A percentile compares a stretch with the other conserved stretches of the same genome.
phyloP scores from a whole-genome alignment of 1,140 invertebrate species.

The Carcinoscorpius rotundicauda region DNA sequence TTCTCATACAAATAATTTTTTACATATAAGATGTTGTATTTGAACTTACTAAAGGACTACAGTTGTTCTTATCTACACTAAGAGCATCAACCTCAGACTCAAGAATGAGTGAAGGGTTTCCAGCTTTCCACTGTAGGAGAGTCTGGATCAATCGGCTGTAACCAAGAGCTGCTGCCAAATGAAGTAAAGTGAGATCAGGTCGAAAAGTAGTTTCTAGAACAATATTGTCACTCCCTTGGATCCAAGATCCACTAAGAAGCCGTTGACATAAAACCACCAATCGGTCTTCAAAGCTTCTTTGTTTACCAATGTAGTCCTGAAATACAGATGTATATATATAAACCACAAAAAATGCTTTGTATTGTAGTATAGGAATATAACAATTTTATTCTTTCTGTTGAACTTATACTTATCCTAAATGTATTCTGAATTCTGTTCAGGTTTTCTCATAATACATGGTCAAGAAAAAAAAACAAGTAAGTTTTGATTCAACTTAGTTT shows the following conservation, averaged over 20 bases:
- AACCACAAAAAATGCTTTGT: no score
- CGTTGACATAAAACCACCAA: constrained; percentile 65
- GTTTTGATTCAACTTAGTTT: no score
- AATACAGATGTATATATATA: no score
- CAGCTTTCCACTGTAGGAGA: constrained; percentile 71
- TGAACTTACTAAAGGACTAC: constrained; percentile 64
- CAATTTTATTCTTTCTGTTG: no score
- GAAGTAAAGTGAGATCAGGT: constrained; percentile 67
- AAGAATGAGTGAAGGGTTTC: constrained; percentile 70
- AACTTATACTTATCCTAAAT: no score
- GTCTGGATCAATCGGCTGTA: constrained; percentile 46
- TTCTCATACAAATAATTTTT: no score
- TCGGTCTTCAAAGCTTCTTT: constrained; percentile 59
- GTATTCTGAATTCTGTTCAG: no score
- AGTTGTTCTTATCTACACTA: constrained; percentile 70
- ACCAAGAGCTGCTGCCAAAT: constrained; percentile 75
- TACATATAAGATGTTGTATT: no score
- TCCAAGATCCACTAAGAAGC: constrained; percentile 46
- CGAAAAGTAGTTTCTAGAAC: constrained; percentile 28
- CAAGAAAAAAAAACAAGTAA: no score
- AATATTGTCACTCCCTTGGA: constrained; percentile 31
- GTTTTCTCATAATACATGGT: no score
- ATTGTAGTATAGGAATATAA: no score
- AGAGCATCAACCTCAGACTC: constrained; percentile 85
- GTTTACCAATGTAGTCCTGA: no score